Base-by-base conservation (phyloP, 64 coral and sea anemone genomes). In the Acropora tenuis region DNA sequence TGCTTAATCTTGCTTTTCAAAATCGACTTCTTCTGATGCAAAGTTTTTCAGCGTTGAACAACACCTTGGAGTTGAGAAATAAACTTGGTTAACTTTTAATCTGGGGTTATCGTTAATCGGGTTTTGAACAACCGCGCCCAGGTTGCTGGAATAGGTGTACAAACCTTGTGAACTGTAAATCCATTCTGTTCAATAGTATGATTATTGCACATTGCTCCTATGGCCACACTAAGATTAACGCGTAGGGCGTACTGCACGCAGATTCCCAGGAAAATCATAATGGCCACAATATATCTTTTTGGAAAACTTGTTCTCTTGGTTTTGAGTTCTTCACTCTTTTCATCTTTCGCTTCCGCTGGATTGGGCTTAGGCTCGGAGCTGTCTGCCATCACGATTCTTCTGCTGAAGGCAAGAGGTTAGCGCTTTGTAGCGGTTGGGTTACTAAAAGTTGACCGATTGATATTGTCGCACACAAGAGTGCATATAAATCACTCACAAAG, bases 131-230 rank as follows among this genome's bases (percentile, higher is more conserved):
- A n/a, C n/a, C 6, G 41, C 16, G 20, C 17, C 44, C 4, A 46
- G n/a, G n/a, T n/a, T n/a, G n/a, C n/a, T n/a, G n/a, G n/a, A n/a
- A n/a, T n/a, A n/a, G n/a, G 41, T 17, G 4, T 18, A 80, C 44
- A 30, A 63, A 99, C 97, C 94, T 99, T 99, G n/a, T 79, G 78
- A 71, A 99, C 94, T 9, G 97, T 99, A 61, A 99, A 99, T 6
- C 97, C 97, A 91, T 99, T 99, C 50, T 99, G 87, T 48, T 92
- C 82, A 1, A 99, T 43, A 1, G 97, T 96, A 11, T 93, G 90
- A 44, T 95, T 95, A 68, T 99, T 99, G 76, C 97, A 99, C 97
- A 99, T 99, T 8, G 97, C 97, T 71, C 89, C 92, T 43, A 96
- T 99, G 15, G 97, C 97, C 15, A 99, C 94, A 65, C 91, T 99